A percentile compares a stretch with the other conserved stretches of the same genome.
These are phyloP conservation scores for Perithous albicinctus DNA, from an alignment of 2,888 invertebrate species.

Conservation along the genomic window DNA sequence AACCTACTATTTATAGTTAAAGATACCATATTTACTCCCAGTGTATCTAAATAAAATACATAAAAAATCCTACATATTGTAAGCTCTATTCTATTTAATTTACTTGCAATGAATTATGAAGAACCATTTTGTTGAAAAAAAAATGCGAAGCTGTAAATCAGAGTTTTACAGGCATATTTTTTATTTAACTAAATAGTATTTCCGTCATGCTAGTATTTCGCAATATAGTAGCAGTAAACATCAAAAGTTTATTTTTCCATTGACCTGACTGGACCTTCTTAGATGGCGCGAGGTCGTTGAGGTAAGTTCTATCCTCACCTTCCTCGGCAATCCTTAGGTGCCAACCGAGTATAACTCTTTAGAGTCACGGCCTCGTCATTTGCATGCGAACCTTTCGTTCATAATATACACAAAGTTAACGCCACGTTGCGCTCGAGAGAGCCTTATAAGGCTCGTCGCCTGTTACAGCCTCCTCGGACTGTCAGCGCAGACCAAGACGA, in stretches of 20 bases:
- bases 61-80: neutral
- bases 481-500: constrained; percentile 74
- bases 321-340: neutral
- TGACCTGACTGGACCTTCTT: neutral
- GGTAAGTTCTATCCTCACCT: constrained; percentile 10
- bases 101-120: neutral
- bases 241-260: neutral
- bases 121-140: neutral
- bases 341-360: constrained; percentile 35
- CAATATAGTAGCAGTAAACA: neutral
- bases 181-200: neutral
- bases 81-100: neutral
- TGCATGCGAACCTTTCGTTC: constrained; percentile 77
- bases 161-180: neutral
- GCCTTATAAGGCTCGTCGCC: constrained; percentile 77
- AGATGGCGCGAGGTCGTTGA: neutral
- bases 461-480: constrained; percentile 73
- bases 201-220: neutral
- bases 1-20: too few relatives aligned
- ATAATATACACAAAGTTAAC: constrained; percentile 77
- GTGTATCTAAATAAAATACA: neutral
- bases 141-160: too few relatives aligned
- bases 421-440: constrained; percentile 61
- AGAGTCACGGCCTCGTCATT: constrained; percentile 67
- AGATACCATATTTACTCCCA: too few relatives aligned